Base-by-base conservation (phyloP, 2,113 vertebrate genomes). In the Cyanoderma ruficeps region DNA sequence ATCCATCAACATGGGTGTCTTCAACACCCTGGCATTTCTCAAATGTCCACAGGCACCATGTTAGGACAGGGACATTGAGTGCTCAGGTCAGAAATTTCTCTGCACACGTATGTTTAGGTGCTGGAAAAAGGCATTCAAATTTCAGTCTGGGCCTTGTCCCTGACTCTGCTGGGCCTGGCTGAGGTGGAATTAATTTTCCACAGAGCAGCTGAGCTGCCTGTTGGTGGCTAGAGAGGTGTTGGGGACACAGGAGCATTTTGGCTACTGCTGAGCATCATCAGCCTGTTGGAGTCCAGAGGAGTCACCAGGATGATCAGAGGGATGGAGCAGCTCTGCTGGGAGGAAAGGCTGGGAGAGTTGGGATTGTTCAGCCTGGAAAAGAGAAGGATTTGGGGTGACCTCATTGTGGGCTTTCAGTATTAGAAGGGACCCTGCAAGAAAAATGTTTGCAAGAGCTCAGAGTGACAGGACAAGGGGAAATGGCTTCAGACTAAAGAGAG, bases 281-380 rank as follows among this genome's bases (percentile, higher is more conserved):
- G 0, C 5, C 3, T 55, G 13, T 15, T 30, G 21, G 24, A 47
- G 30, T 19, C 1, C 41, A 23, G 39, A 4, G 30, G 6, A 61
- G n/a, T 39, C 55, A 55, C 16, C 55, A 41, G 30, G 39, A 12
- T 21, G 16, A 31, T 7, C 39, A 39, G 39, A 75, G n/a, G n/a
- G 53, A 47, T 41, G 46, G 33, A 75, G 39, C 39, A 75, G 39
- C 47, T 53, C 41, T 68, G 13, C 39, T 47, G 13, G 25, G 20
- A 55, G n/a, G 24, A 55, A 21, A 55, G 16, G 30, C 10, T 76
- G 61, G 1, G 39, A 24, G 21, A 83, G 3, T 0, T 82, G 39
- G 28, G 24, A 10, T 68, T 31, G 8, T 47, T 83, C 30, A 61
- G 24, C 24, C 41, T 47, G n/a, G 25, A 55, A 41, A 83, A 55